A percentile compares a stretch with the other conserved stretches of the same genome.
Evolutionary conservation across 2,797 vertebrate genomes (phyloP).

Genomic region (Hozukius guyotensis): DNA sequence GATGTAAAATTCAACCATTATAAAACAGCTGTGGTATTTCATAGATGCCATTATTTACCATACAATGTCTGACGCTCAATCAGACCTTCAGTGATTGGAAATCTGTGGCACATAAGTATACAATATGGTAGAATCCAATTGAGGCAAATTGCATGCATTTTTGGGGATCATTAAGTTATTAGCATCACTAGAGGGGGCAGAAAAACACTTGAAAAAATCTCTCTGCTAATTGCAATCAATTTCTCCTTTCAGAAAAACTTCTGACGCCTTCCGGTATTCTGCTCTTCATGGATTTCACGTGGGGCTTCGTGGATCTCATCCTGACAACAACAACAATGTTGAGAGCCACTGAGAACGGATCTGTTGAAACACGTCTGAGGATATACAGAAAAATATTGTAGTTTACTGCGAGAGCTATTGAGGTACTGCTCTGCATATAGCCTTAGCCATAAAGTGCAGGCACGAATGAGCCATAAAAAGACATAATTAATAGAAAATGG

Average conservation of each 20-base stretch:
- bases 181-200: conserved; percentile 80
- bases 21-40: conserved; percentile 40
- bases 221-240: conserved; percentile 81
- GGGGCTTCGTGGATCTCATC: conserved; percentile 27
- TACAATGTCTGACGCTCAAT: conserved; percentile 59
- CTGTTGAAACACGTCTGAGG: conserved; percentile 9
- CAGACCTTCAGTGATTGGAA: conserved; percentile 71
- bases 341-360: background rate
- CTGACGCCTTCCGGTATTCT: conserved; percentile 57
- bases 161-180: conserved; percentile 81
- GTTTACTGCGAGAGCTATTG: conserved; percentile 3
- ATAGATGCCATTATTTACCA: conserved; percentile 55
- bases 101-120: conserved; percentile 72
- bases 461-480: conserved; percentile 66
- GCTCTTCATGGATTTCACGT: conserved; percentile 49
- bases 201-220: conserved; percentile 77
- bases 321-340: conserved; percentile 1
- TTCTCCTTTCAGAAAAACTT: conserved; percentile 71
- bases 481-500: conserved; percentile 67
- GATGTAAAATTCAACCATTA: conserved; percentile 20
- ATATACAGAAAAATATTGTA: conserved; percentile 42
- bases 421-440: conserved; percentile 26
- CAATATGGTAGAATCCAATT: conserved; percentile 75
- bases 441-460: conserved; percentile 28
- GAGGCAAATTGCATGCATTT: conserved; percentile 81